Evolutionary conservation across 2,888 invertebrate genomes (phyloP), one percentile per base, ranked within the genome.

Genomic region (Ctenicera cuprea): DNA sequence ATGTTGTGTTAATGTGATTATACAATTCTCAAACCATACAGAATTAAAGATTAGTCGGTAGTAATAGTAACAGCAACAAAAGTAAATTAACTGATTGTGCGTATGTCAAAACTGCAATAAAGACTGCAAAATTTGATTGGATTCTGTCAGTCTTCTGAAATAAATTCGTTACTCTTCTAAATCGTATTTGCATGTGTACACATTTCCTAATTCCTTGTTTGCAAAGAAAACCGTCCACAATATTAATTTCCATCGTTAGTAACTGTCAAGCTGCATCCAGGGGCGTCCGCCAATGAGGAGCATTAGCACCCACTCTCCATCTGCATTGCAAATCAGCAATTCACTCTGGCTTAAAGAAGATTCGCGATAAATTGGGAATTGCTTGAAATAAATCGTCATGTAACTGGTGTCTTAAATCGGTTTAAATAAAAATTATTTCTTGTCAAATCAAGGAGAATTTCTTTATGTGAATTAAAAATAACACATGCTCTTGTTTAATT

Each of bases 281-380:
- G 76, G 77, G 75, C 79, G 77, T 77, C 75, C 80, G 77, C 75
- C 76, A 73, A 76, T 75, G 77, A 79, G 77, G 77, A 75, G 78
- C 76, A 78, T 80, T 78, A 79, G 76, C 73, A 69, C 64, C 73
- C 62, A 69, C 63, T 66, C 50, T 38, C 22, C 82, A 84, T 85
- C 83, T 84, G 84, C 82, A 85, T 83, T 85, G 85, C 85, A 84
- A 85, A 85, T 85, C 80, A 82, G 84, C 83, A 82, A 83, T 83
- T 82, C 84, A 82, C 77, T 77, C 74, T 76, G 82, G 83, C 82
- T 83, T 83, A 80, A 78, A 71, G 80, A 73, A 80, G 81, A 82
- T 81, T 80, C 81, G 79, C 82, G 79, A 84, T 83, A 83, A 83
- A 83, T 83, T 81, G 83, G 77, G 82, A 83, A 82, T 82, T 79